Conservation (phyloP, 2,113 vertebrate genomes). For the Desmodus rotundus region DNA sequence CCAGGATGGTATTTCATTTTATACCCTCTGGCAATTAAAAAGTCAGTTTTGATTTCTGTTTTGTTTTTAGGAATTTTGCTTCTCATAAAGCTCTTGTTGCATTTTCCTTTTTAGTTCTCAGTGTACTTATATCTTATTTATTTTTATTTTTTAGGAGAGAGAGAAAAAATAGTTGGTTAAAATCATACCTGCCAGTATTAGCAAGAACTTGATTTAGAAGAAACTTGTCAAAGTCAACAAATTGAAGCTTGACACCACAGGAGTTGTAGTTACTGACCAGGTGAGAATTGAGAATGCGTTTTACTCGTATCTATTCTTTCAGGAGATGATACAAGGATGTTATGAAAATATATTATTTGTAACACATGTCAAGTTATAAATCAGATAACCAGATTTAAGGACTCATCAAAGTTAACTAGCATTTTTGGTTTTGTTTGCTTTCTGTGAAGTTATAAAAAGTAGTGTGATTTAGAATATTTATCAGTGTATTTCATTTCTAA, state of each 20-base stretch:
- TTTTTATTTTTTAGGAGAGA: slow-evolving; percentile 52
- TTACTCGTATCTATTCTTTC: not conserved
- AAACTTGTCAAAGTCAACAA: slow-evolving; percentile 29
- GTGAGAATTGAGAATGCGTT: slow-evolving; percentile 58
- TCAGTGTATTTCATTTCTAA: slow-evolving; percentile 45
- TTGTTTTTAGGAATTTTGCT: slow-evolving; percentile 16
- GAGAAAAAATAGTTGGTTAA: not conserved
- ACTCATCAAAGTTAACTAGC: not conserved
- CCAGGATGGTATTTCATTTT: not conserved
- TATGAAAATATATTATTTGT: slow-evolving; percentile 38
- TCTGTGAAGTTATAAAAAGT: slow-evolving; percentile 14
- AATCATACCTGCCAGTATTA: slow-evolving; percentile 47
- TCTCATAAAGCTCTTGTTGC: not conserved
- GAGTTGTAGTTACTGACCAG: slow-evolving; percentile 53
- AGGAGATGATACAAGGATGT: not conserved
- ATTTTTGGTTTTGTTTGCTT: not conserved
- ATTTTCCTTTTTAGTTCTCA: slow-evolving; percentile 1
- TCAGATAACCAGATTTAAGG: slow-evolving; percentile 30
- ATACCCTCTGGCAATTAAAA: not conserved
- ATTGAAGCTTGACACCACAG: slow-evolving; percentile 27
- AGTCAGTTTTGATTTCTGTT: not conserved
- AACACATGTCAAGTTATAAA: slow-evolving; percentile 13
- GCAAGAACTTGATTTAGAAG: slow-evolving; percentile 50
- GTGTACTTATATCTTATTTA: slow-evolving; percentile 28
- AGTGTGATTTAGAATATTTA: slow-evolving; percentile 40